These are phyloP conservation scores for Doris montereyensis DNA, from an alignment of 2,888 invertebrate genomes.

Conservation along the genomic window DNA sequence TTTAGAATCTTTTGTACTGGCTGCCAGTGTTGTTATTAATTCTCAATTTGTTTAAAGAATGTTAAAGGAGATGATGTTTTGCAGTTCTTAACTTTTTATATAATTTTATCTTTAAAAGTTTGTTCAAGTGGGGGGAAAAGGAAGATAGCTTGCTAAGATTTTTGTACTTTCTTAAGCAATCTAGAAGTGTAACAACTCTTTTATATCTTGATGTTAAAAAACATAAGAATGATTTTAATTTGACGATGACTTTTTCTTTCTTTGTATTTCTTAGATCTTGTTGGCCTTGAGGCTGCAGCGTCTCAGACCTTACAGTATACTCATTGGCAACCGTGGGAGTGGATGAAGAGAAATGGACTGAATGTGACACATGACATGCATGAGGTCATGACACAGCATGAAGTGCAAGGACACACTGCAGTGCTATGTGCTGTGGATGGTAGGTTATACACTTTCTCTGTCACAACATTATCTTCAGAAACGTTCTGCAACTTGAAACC, in stretches of 20 bases:
- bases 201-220: too few species aligned
- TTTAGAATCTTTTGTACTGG: too few species aligned
- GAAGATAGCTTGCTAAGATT: background rate
- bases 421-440: constrained; percentile 92
- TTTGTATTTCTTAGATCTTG: constrained; percentile 50
- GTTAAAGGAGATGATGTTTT: too few species aligned
- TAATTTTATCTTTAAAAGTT: too few species aligned
- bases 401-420: constrained; percentile 90
- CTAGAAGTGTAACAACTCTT: constrained; percentile 13
- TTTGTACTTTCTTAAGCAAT: background rate
- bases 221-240: too few species aligned
- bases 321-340: constrained; percentile 93
- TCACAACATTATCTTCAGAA: background rate
- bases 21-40: too few species aligned
- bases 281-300: constrained; percentile 52
- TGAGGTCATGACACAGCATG: constrained; percentile 84
- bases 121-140: too few species aligned
- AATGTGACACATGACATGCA: constrained; percentile 84
- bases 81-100: too few species aligned
- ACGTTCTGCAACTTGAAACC: too few species aligned
- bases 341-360: constrained; percentile 94
- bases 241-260: too few species aligned
- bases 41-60: too few species aligned
- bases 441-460: constrained; percentile 58
- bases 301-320: constrained; percentile 75